These are phyloP conservation scores for Apocrypta bakeri DNA, from an alignment of 1,140 invertebrate species.

Conservation along the genomic window DNA sequence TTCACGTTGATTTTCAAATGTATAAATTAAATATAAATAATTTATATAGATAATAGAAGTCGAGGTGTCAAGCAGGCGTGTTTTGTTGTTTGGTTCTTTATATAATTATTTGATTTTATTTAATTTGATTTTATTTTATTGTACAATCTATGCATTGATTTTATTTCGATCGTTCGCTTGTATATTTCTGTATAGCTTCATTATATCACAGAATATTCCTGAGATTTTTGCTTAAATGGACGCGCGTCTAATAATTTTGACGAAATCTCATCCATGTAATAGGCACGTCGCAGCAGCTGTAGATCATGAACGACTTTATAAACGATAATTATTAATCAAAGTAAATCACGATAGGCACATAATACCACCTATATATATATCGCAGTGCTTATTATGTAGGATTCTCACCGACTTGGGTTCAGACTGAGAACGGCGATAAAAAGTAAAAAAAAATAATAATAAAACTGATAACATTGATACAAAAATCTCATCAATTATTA, in stretches of 20 bases:
- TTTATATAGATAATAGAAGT: conserved; percentile 47
- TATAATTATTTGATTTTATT: conserved; percentile 1
- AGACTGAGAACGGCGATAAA: not conserved
- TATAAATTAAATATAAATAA: conserved; percentile 49
- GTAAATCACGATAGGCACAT: not conserved
- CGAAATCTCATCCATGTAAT: not conserved
- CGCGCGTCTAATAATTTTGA: not conserved
- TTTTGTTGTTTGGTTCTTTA: conserved; percentile 31
- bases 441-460: not conserved
- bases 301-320: not conserved
- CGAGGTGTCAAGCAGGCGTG: conserved; percentile 11
- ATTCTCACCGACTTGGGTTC: not conserved
- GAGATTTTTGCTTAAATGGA: not conserved
- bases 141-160: not conserved
- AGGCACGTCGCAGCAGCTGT: conserved; percentile 39
- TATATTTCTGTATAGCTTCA: not conserved
- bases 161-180: not conserved
- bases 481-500: too few relatives aligned
- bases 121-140: not conserved
- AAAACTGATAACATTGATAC: not conserved
- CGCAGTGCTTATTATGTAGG: too few relatives aligned
- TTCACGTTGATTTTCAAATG: conserved; percentile 46
- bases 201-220: not conserved
- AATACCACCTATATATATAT: too few relatives aligned
- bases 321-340: not conserved